Base-by-base conservation (phyloP, 2,888 invertebrate genomes). In the Metacarcinus magister region DNA sequence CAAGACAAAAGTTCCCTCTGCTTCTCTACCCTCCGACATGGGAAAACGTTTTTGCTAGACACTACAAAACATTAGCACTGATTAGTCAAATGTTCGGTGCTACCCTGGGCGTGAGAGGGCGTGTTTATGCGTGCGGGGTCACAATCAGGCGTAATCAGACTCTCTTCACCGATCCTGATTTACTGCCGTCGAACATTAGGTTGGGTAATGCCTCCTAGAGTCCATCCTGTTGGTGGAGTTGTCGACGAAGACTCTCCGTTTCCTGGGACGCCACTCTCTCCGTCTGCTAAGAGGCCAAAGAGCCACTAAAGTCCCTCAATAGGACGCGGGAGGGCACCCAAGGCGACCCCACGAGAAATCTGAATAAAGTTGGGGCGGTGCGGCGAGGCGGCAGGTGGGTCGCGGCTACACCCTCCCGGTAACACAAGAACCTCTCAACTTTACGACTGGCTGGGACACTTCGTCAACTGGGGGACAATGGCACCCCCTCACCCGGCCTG, bases 391-490 rank as follows among this genome's bases (percentile, higher is more conserved):
- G 23, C 75, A 48, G 46, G 43, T 67, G 39, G 44, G 39, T 32
- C 60, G 16, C 8, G 91, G 46, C 91, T 46, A 19, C 44, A 44
- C 44, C 91, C 91, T n/a, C 46, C 44, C 44, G 46, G 44, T 75
- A 93, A 39, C 93, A 75, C 93, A 93, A 93, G 93, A 93, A 67
- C 43, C 93, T 93, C 43, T n/a, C 75, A 75, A 44, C 44, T 93
- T 93, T 93, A 93, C 93, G 93, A 75, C 75, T 75, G 43, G 19
- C 75, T 43, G 32, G 60, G 93, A 93, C 93, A 75, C 93, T 93
- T 93, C 93, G 43, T 93, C 93, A 82, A 93, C 93, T 43, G 75
- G 60, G 32, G 43, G 43, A 93, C 93, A 93, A 93, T 93, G 93
- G 32, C 32, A 60, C 60, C 82, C 32, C 82, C 28, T 16, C 28